Base-by-base conservation (phyloP, 1,140 invertebrate genomes). In the Lineus longissimus region DNA sequence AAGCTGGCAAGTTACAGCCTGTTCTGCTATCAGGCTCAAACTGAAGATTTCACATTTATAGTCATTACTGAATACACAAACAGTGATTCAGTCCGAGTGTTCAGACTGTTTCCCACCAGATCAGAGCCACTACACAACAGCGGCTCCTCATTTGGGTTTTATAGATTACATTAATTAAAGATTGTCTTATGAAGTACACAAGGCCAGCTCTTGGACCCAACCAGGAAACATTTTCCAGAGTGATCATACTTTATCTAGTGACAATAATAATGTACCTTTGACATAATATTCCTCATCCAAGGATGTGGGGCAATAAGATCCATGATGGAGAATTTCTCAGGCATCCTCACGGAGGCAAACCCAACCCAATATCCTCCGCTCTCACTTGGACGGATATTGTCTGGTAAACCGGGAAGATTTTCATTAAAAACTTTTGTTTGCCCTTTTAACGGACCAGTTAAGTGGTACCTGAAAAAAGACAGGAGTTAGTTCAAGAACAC, bases 351-450 rank as follows among this genome's bases (percentile, higher is more conserved):
- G 0, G 73, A 36, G 13, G 88, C 79, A 15, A 92, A 71, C 1
- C 84, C 83, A 0, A 91, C 82, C 62, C 90, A 84, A 69, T 91
- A 86, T 9, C 88, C 89, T 30, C 87, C 88, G 29, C 85, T 78
- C 23, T 83, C 85, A 72, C 88, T 87, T 0, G 78, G 76, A 30
- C 88, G 84, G 30, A 92, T 74, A 76, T 92, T 93, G 76, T 94
- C 91, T 17, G 90, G 89, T 1, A 84, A 29, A 70, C 91, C 91
- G 54, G 91, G 91, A 61, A 94, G 81, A 43, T 87, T 87, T 73
- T 89, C 86, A 22, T 88, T 72, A 71, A 92, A 90, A 0, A 90
- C 78, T 73, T 92, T 90, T 1, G 76, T 73, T 63, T 84, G 83
- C 17, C 90, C 90, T 7, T 86, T 86, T 64, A 90, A 90, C 1